Evolutionary conservation across 2,888 invertebrate genomes (phyloP).

Genomic region (Ephialtes manifestator): DNA sequence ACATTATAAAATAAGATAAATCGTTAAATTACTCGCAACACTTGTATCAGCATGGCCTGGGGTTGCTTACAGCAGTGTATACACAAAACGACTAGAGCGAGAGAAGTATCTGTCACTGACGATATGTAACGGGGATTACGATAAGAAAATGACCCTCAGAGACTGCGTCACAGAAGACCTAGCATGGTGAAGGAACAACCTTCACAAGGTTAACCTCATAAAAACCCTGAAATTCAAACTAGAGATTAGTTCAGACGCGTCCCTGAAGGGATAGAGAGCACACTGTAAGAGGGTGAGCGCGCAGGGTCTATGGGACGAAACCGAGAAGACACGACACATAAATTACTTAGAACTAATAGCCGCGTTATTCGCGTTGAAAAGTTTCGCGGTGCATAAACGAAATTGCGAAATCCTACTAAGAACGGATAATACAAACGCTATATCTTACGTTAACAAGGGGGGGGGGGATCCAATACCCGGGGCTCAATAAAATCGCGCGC

Average conservation of each 20-base stretch:
- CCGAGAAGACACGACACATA: constrained; percentile 14
- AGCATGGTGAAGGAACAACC: not conserved
- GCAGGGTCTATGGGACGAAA: not conserved
- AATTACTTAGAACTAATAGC: constrained; percentile 24
- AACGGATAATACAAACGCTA: constrained; percentile 32
- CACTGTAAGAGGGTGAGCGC: not conserved
- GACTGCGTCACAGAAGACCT: not conserved
- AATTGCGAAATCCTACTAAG: constrained; percentile 19
- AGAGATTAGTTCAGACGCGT: constrained; percentile 29
- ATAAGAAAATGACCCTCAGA: not conserved
- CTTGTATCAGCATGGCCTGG: not conserved
- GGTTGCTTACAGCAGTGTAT: constrained; percentile 13
- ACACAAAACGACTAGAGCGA: not conserved
- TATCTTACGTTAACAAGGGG: constrained; percentile 34
- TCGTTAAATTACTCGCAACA: not conserved
- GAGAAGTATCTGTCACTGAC: not conserved
- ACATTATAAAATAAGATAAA: not conserved
- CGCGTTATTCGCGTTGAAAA: not conserved
- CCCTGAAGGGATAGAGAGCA: constrained; percentile 2
- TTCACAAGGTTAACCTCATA: constrained; percentile 8
- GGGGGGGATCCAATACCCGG: constrained; percentile 30
- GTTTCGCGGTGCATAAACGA: not conserved
- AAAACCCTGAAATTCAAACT: constrained; percentile 3
- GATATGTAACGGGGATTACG: not conserved
- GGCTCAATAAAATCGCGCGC: not conserved